phyloP scores from a whole-genome alignment of 2,797 vertebrate genomes.

The Cossypha dichroa region DNA sequence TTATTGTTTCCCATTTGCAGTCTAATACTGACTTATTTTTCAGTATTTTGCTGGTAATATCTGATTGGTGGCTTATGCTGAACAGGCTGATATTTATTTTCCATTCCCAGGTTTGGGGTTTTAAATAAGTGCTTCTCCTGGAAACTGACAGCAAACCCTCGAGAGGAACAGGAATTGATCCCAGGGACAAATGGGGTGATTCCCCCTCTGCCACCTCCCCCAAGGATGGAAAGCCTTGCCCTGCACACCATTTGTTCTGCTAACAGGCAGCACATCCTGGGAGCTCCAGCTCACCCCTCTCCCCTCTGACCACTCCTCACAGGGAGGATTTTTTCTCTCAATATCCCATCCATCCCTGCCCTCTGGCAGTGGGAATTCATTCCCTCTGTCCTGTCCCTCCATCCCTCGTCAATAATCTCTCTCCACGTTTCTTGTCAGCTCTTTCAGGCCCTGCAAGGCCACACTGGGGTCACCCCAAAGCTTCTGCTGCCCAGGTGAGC shows the following conservation, averaged over 20 bases:
- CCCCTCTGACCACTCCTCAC: background rate
- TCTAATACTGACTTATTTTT: background rate
- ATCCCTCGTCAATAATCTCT: rapidly evolving
- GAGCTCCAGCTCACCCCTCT: background rate
- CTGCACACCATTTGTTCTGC: background rate
- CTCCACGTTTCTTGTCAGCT: rapidly evolving
- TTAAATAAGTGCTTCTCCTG: constrained; percentile 23
- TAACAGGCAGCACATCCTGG: background rate
- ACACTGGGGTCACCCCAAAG: rapidly evolving
- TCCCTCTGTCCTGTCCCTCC: background rate
- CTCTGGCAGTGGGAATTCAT: background rate
- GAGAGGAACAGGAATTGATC: background rate
- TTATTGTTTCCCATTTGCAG: constrained; percentile 6
- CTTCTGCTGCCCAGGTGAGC: background rate
- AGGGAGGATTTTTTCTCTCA: background rate
- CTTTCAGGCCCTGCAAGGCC: background rate
- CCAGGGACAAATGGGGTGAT: background rate
- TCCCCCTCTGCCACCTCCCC: background rate
- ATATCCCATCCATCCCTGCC: background rate
- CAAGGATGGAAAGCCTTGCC: background rate
- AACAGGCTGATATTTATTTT: background rate
- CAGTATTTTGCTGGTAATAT: background rate
- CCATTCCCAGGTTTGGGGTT: background rate
- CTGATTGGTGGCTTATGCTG: background rate
- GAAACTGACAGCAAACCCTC: background rate